Conservation (phyloP, 2,113 vertebrate species). For the Halcyon malimbica region DNA sequence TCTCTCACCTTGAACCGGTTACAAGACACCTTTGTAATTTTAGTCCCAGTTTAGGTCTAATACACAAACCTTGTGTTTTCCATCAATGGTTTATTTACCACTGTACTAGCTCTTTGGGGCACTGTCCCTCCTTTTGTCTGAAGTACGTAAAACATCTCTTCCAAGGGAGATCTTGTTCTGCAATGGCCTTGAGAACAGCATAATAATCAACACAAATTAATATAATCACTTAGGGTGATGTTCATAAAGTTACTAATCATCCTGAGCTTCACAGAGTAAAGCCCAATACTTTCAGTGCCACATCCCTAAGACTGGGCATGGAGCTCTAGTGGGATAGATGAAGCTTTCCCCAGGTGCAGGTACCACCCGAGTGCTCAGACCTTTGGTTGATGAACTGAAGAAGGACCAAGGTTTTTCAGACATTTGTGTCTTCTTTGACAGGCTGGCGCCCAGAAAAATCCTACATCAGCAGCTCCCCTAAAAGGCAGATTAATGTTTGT, state of each 20-base stretch:
- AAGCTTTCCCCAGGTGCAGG: background rate
- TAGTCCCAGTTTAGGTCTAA: background rate
- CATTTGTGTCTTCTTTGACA: background rate
- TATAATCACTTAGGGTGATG: background rate
- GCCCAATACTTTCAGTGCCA: background rate
- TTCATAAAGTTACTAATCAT: background rate
- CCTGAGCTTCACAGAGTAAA: background rate
- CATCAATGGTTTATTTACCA: background rate
- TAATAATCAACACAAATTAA: background rate
- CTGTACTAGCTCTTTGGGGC: background rate
- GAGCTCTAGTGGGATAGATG: background rate
- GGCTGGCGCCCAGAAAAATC: background rate
- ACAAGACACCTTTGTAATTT: background rate
- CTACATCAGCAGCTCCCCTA: background rate
- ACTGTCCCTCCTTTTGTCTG: background rate
- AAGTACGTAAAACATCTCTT: background rate
- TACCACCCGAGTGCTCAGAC: background rate
- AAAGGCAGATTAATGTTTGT: background rate
- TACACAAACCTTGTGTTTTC: background rate
- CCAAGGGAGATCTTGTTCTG: background rate
- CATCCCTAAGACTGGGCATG: accelerated
- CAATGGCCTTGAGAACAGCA: background rate
- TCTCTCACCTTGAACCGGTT: background rate
- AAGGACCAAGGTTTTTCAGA: background rate
- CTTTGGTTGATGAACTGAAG: background rate